Base-by-base conservation (phyloP, 2,888 invertebrate genomes). In the Dermolepida albohirtum region DNA sequence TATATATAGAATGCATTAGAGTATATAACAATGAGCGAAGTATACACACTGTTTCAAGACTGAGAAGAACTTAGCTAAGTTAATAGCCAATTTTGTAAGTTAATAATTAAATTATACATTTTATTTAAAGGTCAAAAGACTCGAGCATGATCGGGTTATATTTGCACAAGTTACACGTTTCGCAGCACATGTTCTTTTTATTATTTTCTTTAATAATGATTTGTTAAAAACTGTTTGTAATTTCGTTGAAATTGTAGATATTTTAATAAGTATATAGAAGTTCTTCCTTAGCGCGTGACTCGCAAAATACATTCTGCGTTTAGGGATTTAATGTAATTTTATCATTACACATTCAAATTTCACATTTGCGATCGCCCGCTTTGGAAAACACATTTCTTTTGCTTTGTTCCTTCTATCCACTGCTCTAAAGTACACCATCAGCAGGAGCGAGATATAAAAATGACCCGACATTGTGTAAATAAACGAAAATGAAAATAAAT, bases 41-140 rank as follows among this genome's bases (percentile, higher is more conserved):
- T 74, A 73, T 73, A 82, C 79, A 80, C 80, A 80, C 77, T 79
- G 79, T 80, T 76, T 78, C 76, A 81, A 80, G 80, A 80, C 80
- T 81, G 80, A 82, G 66, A 73, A 73, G 70, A 71, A 64, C 70
- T 62, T 73, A 69, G 71, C 71, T 74, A 73, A 70, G 55, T 71
- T 64, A 68, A 71, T 68, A 71, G 52, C 50, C 47, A 62, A 76
- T 76, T 76, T 78, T 74, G 77, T 76, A 73, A 74, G 72, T 76
- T 75, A 72, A 65, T 51, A 63, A 66, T 64, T 69, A 64, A 57
- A 17, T 40, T 55, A 41, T 47, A 27, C 44, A 29, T 47, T 47
- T 47, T 62, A 43, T 57, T 44, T 16, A 16, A 62, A 47, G 17
- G 34, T 34, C n/a, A 47, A 47, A n/a, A n/a, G 14, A 47, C 17